A percentile compares a stretch with the other conserved stretches of the same genome.
Conservation (phyloP, 1,140 invertebrate genomes). For the Tetramorium alpestre region DNA sequence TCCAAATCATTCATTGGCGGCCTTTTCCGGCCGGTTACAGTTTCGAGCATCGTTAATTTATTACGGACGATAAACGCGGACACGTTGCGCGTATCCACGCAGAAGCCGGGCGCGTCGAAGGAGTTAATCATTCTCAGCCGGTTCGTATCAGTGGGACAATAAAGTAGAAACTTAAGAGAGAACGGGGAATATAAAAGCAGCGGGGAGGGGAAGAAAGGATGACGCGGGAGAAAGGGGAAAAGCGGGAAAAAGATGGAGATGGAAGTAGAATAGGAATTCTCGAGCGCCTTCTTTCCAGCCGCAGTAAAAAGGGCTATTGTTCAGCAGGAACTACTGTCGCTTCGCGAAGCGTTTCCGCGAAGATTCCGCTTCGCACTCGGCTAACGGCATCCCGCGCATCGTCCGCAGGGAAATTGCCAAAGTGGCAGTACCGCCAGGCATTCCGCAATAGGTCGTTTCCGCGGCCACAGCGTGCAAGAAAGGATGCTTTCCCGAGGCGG, state of each 20-base stretch:
- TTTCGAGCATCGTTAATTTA: conserved; percentile 36
- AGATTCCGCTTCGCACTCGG: conserved; percentile 73
- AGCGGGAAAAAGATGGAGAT: neutral
- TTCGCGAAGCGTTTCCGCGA: conserved; percentile 71
- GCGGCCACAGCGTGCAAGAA: neutral
- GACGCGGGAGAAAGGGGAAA: conserved; percentile 1
- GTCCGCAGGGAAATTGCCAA: conserved; percentile 70
- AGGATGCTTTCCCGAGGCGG: neutral
- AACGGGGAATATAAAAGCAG: neutral
- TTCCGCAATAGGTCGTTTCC: conserved; percentile 34
- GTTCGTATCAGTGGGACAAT: conserved; percentile 12
- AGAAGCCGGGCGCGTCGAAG: neutral
- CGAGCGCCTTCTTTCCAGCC: conserved; percentile 19
- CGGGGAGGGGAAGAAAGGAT: neutral
- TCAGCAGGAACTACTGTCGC: conserved; percentile 70
- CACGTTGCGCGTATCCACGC: neutral
- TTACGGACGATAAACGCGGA: conserved; percentile 7
- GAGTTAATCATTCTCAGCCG: neutral
- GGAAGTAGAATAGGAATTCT: conserved; percentile 42
- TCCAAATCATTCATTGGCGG: conserved; percentile 15
- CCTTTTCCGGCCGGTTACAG: neutral
- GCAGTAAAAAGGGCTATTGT: conserved; percentile 73
- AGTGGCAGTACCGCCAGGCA: conserved; percentile 45
- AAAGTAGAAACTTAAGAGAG: conserved; percentile 17
- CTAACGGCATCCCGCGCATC: conserved; percentile 72